Base-by-base conservation (phyloP, 2,888 invertebrate species). In the Cerastis rubricosa region DNA sequence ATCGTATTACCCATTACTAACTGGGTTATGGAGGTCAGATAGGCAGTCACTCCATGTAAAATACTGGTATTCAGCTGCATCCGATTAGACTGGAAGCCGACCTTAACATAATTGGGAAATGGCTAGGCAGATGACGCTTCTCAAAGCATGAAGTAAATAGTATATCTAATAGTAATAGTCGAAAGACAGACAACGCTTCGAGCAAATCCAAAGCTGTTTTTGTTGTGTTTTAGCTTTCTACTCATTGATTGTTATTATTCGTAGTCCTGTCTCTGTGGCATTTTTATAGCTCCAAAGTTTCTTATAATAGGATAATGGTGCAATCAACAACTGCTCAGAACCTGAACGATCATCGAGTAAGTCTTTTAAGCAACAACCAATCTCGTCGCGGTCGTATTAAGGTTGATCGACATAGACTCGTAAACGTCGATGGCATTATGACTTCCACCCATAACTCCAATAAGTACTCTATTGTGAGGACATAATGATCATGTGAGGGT, bases 401-500 rank as follows among this genome's bases (percentile, higher is more conserved):
- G 45, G 7, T 68, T 35, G 8, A 35, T 22, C 35, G 9, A 25
- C 51, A 51, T 45, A 35, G 6, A 29, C 22, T 54, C 14, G 35
- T 47, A 45, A 40, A 40, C 63, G 14, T 35, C 22, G n/a, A 51
- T 59, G 11, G 25, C 45, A 45, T 57, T 64, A 40, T 22, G 43
- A 6, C 11, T 63, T 22, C 11, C 11, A 29, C 51, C n/a, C 29
- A 65, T 49, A 35, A 35, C 11, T 29, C 45, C 9, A 12, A 65
- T 43, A 35, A 45, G 29, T 74, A 25, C 35, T 40, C 29, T 29
- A 51, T 66, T 67, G 9, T 81, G 11, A 54, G 17, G 51, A 14
- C 74, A 25, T 57, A 74, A 61, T 11, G 22, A 51, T 66, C 65
- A 51, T 61, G 29, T 12, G 45, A 67, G 35, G 49, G 76, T 76